phyloP scores from a whole-genome alignment of 2,113 vertebrate species.

The Mixornis gularis region DNA sequence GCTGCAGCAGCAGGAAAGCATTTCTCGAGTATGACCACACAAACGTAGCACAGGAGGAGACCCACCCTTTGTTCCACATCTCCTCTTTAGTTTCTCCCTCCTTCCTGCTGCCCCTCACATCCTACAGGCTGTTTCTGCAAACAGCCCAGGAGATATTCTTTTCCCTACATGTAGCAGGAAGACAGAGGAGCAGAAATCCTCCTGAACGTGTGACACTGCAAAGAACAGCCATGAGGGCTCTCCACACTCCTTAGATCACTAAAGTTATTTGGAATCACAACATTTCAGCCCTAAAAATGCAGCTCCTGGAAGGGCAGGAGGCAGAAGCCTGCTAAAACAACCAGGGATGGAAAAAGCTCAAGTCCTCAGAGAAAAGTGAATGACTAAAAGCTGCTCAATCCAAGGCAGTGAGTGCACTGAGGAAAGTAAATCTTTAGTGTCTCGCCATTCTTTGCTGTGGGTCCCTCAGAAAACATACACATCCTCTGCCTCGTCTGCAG shows the following conservation, averaged over 20 bases:
- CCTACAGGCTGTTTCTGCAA: neutral
- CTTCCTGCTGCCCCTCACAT: neutral
- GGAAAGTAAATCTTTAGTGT: neutral
- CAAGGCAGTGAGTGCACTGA: neutral
- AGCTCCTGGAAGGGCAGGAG: neutral
- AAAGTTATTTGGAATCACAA: neutral
- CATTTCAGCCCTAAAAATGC: neutral
- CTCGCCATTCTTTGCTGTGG: rapidly evolving
- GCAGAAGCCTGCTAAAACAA: neutral
- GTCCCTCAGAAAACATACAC: neutral
- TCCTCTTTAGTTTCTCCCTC: neutral
- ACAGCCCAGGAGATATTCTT: neutral
- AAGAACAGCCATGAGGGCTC: neutral
- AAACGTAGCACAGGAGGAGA: neutral
- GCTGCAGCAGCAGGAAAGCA: neutral
- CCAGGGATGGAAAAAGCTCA: neutral
- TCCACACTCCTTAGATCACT: rapidly evolving
- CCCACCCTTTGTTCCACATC: neutral
- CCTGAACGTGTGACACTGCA: neutral
- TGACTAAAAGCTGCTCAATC: neutral
- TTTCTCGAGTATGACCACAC: neutral
- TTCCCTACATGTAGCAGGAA: rapidly evolving
- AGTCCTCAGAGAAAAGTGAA: neutral
- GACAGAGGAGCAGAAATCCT: neutral
- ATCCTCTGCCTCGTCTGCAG: neutral